Percentiles rank a stretch among this genome's conserved stretches.
Evolutionary conservation across 2,113 vertebrate species (phyloP).

Genomic region (Anolis carolinensis): DNA sequence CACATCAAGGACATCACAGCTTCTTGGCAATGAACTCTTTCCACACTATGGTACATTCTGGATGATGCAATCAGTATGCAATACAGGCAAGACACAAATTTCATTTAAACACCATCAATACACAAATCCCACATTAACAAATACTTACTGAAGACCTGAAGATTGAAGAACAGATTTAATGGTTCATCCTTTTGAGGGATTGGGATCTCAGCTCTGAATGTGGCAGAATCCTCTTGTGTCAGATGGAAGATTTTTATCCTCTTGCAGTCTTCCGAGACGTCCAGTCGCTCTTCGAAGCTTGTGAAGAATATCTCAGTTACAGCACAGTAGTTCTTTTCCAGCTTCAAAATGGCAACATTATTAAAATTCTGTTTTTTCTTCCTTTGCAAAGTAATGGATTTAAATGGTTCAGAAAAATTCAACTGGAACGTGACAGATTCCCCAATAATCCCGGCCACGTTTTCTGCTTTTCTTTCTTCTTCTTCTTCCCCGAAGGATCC

Average conservation of each 20-base stretch:
- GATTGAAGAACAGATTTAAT: neutral
- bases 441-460: neutral
- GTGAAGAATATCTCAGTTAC: fast-evolving
- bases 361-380: fast-evolving
- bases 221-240: neutral
- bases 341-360: fast-evolving
- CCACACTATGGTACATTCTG: too few species aligned
- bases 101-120: too few species aligned
- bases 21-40: too few species aligned
- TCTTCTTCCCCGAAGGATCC: neutral
- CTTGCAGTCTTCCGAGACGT: neutral
- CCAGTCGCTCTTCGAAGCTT: neutral
- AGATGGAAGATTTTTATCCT: neutral
- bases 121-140: too few species aligned
- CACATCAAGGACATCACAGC: too few species aligned
- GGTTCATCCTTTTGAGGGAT: fast-evolving
- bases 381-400: neutral
- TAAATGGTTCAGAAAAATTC: neutral
- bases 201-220: fast-evolving
- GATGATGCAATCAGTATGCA: too few species aligned
- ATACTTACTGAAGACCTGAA: neutral
- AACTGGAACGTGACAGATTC: neutral
- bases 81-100: too few species aligned
- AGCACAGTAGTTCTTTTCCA: neutral
- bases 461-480: neutral